Evolutionary conservation across 2,888 invertebrate genomes (phyloP).

Genomic region (Hyppa rectilinea): DNA sequence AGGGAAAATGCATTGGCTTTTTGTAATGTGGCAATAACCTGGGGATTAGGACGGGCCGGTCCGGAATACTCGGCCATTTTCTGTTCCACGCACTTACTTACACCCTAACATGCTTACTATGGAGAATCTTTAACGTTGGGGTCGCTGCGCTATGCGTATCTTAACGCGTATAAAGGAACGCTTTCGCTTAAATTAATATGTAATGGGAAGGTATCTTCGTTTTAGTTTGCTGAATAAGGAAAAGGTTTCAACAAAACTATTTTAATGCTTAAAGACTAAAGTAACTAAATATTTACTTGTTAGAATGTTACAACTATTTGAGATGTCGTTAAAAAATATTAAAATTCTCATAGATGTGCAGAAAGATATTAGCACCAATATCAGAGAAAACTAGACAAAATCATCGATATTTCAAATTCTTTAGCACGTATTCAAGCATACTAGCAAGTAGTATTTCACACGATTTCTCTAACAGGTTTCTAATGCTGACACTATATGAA

Average conservation of each 20-base stretch:
- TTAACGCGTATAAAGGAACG: constrained; percentile 61
- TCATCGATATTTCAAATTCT: constrained; percentile 38
- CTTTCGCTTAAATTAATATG: constrained; percentile 63
- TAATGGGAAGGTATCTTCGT: constrained; percentile 50
- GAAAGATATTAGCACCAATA: constrained; percentile 27
- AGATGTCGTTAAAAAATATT: neutral
- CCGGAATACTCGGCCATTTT: constrained; percentile 77
- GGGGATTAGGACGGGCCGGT: constrained; percentile 78
- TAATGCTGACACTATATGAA: constrained; percentile 43
- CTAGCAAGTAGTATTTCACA: constrained; percentile 51
- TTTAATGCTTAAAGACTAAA: neutral
- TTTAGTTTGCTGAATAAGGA: constrained; percentile 39
- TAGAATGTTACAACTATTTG: neutral
- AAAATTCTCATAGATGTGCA: neutral
- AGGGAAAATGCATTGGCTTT: constrained; percentile 87
- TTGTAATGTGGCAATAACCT: constrained; percentile 87
- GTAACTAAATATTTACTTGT: neutral
- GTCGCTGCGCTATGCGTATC: constrained; percentile 58
- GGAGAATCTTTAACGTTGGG: constrained; percentile 72
- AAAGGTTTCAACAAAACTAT: constrained; percentile 11
- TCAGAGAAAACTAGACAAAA: constrained; percentile 39
- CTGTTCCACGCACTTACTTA: constrained; percentile 73
- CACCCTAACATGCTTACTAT: constrained; percentile 75
- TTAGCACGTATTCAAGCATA: constrained; percentile 30
- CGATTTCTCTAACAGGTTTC: constrained; percentile 64